Conservation (phyloP, 2,797 vertebrate species). For the Crenichthys baileyi region DNA sequence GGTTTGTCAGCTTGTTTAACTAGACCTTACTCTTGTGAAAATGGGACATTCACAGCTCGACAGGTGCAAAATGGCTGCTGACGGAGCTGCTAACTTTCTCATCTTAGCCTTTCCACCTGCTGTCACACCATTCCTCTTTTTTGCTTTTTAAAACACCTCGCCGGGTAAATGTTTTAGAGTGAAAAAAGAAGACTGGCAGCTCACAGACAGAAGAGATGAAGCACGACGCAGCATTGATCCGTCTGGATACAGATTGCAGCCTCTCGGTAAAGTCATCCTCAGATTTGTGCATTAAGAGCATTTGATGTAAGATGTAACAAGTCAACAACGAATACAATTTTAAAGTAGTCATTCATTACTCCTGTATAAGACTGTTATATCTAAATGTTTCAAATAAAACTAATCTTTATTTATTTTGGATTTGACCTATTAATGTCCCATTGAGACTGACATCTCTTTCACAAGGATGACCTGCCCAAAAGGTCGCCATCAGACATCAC, state of each 20-base stretch:
- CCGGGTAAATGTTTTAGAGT: background rate
- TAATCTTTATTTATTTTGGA: too few relatives aligned
- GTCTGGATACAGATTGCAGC: background rate
- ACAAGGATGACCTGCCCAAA: background rate
- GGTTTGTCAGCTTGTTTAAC: background rate
- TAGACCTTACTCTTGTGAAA: background rate
- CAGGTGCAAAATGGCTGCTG: background rate
- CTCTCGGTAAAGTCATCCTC: background rate
- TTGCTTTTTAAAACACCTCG: background rate
- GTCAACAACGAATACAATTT: background rate
- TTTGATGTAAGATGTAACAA: background rate
- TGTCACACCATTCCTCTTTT: background rate
- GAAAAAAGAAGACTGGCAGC: background rate
- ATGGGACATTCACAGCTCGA: background rate
- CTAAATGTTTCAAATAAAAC: too few relatives aligned
- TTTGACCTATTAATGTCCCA: background rate
- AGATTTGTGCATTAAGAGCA: background rate
- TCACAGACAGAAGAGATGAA: background rate
- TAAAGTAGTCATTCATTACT: background rate
- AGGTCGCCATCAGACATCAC: background rate
- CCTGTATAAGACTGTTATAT: background rate
- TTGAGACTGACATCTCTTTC: background rate
- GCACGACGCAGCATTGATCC: background rate
- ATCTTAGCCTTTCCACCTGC: constrained; percentile 10
- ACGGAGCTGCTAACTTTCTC: constrained; percentile 3